phyloP scores from a whole-genome alignment of 2,797 vertebrate species.

The Tokudaia tokunoshimensis region DNA sequence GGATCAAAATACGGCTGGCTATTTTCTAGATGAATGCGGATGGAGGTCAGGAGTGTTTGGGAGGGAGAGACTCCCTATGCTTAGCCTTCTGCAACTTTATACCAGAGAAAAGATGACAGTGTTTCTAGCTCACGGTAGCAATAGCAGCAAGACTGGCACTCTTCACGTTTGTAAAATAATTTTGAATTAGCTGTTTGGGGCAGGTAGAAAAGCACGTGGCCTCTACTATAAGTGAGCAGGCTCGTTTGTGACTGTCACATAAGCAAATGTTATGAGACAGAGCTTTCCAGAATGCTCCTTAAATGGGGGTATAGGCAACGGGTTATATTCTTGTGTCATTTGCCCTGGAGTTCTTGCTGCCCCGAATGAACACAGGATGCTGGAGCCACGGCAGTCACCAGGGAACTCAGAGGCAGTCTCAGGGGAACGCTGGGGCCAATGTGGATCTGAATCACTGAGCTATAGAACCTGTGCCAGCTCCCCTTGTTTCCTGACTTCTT shows the following conservation, averaged over 20 bases:
- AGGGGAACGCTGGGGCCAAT: not conserved
- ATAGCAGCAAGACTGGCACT: not conserved
- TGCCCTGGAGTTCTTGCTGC: not conserved
- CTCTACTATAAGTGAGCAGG: not conserved
- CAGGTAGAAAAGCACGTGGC: not conserved
- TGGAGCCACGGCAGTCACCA: not conserved
- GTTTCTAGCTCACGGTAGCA: not conserved
- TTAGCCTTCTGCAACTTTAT: not conserved
- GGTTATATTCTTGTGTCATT: not conserved
- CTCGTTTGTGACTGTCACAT: not conserved
- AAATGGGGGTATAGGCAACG: not conserved
- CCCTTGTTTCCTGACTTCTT: not conserved
- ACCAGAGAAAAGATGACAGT: not conserved
- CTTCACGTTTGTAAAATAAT: not conserved
- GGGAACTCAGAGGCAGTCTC: not conserved
- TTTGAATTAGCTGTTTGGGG: not conserved
- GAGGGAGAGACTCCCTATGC: not conserved
- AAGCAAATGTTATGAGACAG: not conserved
- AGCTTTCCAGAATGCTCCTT: not conserved
- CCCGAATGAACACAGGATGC: not conserved
- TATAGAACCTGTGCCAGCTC: not conserved
- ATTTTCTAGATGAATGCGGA: constrained; percentile 47
- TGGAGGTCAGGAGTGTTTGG: constrained; percentile 8
- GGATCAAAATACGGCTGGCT: not conserved
- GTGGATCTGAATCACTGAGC: not conserved